Evolutionary conservation across 1,140 invertebrate species (phyloP).

Genomic region (Brachionus koreanus): DNA sequence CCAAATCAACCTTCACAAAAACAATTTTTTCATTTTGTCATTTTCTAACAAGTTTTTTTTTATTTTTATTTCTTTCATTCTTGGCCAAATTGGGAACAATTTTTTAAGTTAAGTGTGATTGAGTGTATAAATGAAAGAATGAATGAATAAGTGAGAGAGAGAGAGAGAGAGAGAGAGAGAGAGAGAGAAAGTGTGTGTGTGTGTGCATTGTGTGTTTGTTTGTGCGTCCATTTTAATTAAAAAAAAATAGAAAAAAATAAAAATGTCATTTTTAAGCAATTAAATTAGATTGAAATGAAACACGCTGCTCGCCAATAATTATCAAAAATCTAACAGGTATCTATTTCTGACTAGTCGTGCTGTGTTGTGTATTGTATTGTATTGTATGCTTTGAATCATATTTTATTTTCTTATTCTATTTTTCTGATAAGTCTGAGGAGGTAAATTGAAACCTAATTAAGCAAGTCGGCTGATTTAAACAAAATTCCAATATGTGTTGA

Average conservation of each 20-base stretch:
- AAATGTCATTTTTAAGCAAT: conserved; percentile 4
- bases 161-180: too few relatives aligned
- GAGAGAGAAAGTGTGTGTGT: not conserved
- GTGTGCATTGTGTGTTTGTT: not conserved
- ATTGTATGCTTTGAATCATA: not conserved
- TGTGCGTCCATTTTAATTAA: not conserved
- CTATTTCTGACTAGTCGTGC: not conserved
- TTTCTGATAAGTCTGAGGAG: not conserved
- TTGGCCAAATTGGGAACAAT: not conserved
- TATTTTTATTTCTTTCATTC: not conserved
- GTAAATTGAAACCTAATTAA: conserved; percentile 18
- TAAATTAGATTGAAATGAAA: not conserved
- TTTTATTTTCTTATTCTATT: not conserved
- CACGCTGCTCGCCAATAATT: not conserved
- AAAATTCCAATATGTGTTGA: not conserved
- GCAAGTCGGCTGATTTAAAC: not conserved
- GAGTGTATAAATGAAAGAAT: too few relatives aligned
- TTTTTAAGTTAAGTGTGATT: not conserved
- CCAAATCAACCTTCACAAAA: not conserved
- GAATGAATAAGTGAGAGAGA: too few relatives aligned
- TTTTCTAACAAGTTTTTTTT: not conserved
- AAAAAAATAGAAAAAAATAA: not conserved
- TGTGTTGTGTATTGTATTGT: not conserved
- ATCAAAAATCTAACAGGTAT: not conserved
- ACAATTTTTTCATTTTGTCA: not conserved